Conservation (phyloP, 1,140 invertebrate genomes). For the Melitaea cinxia region DNA sequence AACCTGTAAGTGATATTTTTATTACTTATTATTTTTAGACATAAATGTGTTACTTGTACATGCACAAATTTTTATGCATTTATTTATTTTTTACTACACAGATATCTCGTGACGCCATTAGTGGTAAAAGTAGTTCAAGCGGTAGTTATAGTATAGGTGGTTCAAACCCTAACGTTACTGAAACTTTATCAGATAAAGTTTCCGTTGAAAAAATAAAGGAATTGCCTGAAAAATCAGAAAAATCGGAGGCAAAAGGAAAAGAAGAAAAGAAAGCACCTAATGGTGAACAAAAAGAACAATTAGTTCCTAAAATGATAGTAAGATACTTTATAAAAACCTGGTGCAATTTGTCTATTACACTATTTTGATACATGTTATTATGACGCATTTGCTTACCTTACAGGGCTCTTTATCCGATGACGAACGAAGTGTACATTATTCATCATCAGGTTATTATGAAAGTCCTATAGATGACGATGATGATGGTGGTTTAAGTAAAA, state of each 20-base stretch:
- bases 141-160: constrained; percentile 85
- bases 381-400: constrained; percentile 23
- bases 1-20: constrained; percentile 48
- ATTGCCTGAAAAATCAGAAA: constrained; percentile 57
- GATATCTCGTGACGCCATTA: constrained; percentile 60
- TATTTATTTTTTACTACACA: constrained; percentile 18
- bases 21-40: not conserved
- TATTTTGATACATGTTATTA: constrained; percentile 8
- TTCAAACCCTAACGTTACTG: constrained; percentile 80
- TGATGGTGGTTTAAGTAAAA: constrained; percentile 80
- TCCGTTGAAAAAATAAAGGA: constrained; percentile 56
- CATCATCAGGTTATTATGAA: constrained; percentile 90
- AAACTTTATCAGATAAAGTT: constrained; percentile 59
- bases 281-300: constrained; percentile 59
- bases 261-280: constrained; percentile 46
- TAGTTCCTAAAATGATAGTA: constrained; percentile 70
- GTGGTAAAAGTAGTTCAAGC: constrained; percentile 85
- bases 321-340: not conserved
- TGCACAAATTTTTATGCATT: too few relatives aligned
- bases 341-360: not conserved
- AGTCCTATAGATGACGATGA: constrained; percentile 87
- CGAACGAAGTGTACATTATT: constrained; percentile 87
- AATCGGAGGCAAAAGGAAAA: constrained; percentile 38
- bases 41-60: not conserved
- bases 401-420: constrained; percentile 85